Percentiles rank a stretch among this genome's conserved stretches.
Evolutionary conservation across 2,797 vertebrate genomes (phyloP).

Genomic region (Hybognathus amarus): DNA sequence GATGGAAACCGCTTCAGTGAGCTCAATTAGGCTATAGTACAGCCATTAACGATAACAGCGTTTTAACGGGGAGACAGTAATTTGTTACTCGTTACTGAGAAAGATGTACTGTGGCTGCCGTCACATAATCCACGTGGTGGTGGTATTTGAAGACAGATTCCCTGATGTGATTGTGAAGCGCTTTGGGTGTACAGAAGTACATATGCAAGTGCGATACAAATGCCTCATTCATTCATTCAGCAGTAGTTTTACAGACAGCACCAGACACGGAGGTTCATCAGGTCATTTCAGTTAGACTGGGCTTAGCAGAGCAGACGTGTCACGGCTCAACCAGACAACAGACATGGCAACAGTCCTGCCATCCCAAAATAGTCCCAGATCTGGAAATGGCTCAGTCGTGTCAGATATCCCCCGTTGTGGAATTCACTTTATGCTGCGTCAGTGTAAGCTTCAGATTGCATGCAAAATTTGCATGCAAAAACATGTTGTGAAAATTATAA

Average conservation of each 20-base stretch:
- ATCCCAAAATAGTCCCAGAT: constrained; percentile 50
- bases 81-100: too few species aligned
- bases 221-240: neutral
- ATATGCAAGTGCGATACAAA: too few species aligned
- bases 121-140: too few species aligned
- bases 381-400: constrained; percentile 53
- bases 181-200: too few species aligned
- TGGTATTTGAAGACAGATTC: too few species aligned
- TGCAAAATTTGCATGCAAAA: constrained; percentile 16
- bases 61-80: too few species aligned
- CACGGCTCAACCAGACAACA: constrained; percentile 8
- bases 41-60: too few species aligned
- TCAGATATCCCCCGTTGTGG: constrained; percentile 45
- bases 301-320: constrained; percentile 4
- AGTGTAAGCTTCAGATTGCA: constrained; percentile 34
- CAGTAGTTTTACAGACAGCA: constrained; percentile 39
- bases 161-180: too few species aligned
- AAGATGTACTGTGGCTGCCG: too few species aligned
- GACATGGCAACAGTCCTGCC: constrained; percentile 14
- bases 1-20: too few species aligned
- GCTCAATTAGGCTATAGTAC: too few species aligned
- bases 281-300: constrained; percentile 48
- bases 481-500: neutral
- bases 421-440: constrained; percentile 48
- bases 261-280: constrained; percentile 40